Evolutionary conservation across 2,888 invertebrate species (phyloP).

Genomic region (Tenthredo notha): DNA sequence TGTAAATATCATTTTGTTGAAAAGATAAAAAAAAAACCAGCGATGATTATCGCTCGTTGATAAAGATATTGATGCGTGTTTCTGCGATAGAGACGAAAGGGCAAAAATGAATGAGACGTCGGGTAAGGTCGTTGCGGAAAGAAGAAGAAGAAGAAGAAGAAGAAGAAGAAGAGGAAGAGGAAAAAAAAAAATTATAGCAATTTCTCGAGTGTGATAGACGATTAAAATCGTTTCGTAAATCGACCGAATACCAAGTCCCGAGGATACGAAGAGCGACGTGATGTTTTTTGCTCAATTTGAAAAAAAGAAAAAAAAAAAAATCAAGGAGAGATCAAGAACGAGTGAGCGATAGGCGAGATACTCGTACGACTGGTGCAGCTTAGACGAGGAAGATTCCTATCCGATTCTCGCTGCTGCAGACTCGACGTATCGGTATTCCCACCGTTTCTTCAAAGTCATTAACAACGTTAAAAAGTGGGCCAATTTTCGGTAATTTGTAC

Average conservation of each 20-base stretch:
- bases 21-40: not conserved
- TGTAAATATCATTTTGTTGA: not conserved
- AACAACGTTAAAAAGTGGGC: conserved; percentile 68
- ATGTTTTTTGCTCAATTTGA: conserved; percentile 13
- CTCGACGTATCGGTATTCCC: conserved; percentile 64
- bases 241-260: conserved; percentile 26
- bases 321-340: conserved; percentile 1
- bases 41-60: not conserved
- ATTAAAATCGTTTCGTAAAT: conserved; percentile 48
- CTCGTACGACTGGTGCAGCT: not conserved
- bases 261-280: conserved; percentile 29
- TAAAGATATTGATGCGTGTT: not conserved
- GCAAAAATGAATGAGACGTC: conserved; percentile 24
- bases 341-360: conserved; percentile 30
- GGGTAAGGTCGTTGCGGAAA: not conserved
- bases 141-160: not conserved
- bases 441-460: conserved; percentile 54
- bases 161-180: not conserved
- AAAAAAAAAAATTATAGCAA: conserved; percentile 20
- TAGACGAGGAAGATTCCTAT: conserved; percentile 37
- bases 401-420: conserved; percentile 61
- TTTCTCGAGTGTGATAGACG: conserved; percentile 45
- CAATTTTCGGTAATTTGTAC: conserved; percentile 75
- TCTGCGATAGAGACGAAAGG: not conserved
- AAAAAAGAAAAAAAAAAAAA: not conserved